Percentiles rank a stretch among this genome's conserved stretches.
phyloP scores from a whole-genome alignment of 2,888 invertebrate genomes.

The Tipula lateralis region DNA sequence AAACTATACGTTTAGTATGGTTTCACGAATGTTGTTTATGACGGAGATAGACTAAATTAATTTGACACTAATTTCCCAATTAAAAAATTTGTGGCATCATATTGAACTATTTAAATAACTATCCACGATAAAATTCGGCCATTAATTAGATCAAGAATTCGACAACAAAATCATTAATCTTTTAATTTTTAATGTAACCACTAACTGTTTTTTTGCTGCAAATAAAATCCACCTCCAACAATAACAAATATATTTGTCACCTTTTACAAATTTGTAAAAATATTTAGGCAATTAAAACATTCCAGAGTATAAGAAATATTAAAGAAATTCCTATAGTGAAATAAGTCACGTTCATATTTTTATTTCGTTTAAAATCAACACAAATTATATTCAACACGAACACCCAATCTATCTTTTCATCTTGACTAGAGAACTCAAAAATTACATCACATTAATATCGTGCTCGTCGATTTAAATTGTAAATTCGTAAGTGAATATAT shows the following conservation, averaged over 20 bases:
- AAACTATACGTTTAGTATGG: too few species aligned
- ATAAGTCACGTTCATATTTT: background rate
- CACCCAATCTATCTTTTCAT: background rate
- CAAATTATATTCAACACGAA: background rate
- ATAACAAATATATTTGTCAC: background rate
- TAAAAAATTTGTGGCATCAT: background rate
- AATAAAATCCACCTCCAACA: background rate
- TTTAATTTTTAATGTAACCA: background rate
- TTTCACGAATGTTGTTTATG: too few species aligned
- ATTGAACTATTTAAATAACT: background rate
- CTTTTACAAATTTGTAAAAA: background rate
- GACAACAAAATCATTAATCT: background rate
- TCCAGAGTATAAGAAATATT: background rate
- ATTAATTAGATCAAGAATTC: background rate
- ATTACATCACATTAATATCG: background rate
- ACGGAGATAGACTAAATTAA: background rate
- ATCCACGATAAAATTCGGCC: background rate
- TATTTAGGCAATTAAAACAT: slow-evolving; percentile 1
- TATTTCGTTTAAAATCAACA: background rate
- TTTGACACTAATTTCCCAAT: background rate
- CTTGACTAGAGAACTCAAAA: background rate
- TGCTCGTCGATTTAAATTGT: background rate
- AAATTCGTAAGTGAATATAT: too few species aligned
- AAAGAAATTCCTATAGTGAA: background rate
- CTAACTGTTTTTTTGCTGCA: background rate